Evolutionary conservation across 2,888 invertebrate genomes (phyloP), one percentile per base, ranked within the genome.

Genomic region (Cephus rjabovi): DNA sequence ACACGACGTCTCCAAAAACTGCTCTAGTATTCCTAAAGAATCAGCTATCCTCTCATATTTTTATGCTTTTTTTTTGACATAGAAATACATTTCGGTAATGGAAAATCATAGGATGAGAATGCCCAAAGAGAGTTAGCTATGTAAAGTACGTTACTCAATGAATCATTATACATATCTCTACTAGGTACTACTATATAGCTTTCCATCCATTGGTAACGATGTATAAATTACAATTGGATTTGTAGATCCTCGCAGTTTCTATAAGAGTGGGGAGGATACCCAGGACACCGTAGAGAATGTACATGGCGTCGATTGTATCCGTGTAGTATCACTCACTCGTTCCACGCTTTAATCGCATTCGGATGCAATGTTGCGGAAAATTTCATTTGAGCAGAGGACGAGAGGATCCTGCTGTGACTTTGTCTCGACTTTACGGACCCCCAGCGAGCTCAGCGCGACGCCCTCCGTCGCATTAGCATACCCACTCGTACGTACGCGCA

Each of bases 351-450:
- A 92, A 92, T 92, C 92, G 91, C 90, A 92, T 92, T 92, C 90
- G 90, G 89, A 90, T 89, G 92, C 92, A 92, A 92, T 92, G 92
- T 92, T 91, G 91, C 88, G 92, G 92, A 92, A 92, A 92, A 92
- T 92, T 92, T 92, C 91, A 92, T 92, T 91, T 87, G 89, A 87
- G 84, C 85, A 84, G 83, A 83, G 81, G 83, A 85, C 84, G 83
- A 78, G 84, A 78, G 69, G 35, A 68, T 71, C 77, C 80, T 75
- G 74, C 79, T 35, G 73, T 75, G 78, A 78, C 77, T 80, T 78
- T 79, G 76, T 78, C 79, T 78, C 77, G 75, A 77, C 84, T 82
- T 84, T 81, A 81, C 81, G 82, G 85, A 85, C 85, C 86, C 87
- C 86, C 85, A 85, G 79, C 79, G 84, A 81, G 77, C 83, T 79